A percentile compares a stretch with the other conserved stretches of the same genome.
Evolutionary conservation across 2,797 vertebrate genomes (phyloP).

Genomic region (Phataginus tetradactyla): DNA sequence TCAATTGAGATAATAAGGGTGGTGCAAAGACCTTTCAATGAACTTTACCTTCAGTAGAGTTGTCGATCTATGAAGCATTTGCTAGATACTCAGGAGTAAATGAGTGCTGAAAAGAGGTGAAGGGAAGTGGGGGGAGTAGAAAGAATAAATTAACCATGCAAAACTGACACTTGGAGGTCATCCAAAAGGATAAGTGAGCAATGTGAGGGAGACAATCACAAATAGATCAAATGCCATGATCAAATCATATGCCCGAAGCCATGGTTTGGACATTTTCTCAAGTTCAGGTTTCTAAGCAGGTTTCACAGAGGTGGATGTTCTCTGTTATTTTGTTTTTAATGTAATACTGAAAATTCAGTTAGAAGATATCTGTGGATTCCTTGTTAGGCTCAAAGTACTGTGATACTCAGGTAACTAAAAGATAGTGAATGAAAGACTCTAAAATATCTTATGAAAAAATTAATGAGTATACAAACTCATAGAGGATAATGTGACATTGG

Average conservation of each 20-base stretch:
- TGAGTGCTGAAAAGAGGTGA: not conserved
- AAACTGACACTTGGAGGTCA: not conserved
- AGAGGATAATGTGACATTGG: not conserved
- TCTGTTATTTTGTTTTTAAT: not conserved
- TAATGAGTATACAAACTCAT: not conserved
- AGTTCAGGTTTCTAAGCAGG: not conserved
- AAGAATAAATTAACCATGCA: not conserved
- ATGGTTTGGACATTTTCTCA: not conserved
- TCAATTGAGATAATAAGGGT: not conserved
- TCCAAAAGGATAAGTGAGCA: not conserved
- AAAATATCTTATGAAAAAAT: conserved; percentile 22
- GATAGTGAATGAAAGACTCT: not conserved
- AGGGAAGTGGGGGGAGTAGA: not conserved
- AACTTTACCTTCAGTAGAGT: not conserved
- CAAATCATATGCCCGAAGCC: not conserved
- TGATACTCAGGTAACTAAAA: not conserved
- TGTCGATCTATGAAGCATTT: not conserved
- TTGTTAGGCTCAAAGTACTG: not conserved
- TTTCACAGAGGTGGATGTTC: not conserved
- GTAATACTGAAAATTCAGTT: not conserved
- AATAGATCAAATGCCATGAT: not conserved
- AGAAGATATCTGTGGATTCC: not conserved
- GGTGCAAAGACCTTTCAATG: not conserved
- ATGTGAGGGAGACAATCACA: not conserved
- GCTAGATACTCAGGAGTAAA: not conserved